phyloP scores from a whole-genome alignment of 2,888 invertebrate species.

The Morinoia aosen region DNA sequence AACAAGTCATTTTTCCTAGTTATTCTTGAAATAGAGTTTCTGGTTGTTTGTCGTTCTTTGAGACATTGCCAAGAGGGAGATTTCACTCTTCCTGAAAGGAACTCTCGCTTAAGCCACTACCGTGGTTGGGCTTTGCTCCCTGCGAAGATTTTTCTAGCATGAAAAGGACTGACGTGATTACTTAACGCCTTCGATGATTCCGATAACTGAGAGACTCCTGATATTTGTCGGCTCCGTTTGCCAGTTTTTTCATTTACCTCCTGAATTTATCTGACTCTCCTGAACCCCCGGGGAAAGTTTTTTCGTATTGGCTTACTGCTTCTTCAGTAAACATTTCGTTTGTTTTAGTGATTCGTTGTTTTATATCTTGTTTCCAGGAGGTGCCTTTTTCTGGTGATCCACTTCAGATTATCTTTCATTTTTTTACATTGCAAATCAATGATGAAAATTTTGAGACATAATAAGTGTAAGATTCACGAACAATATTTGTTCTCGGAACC shows the following conservation, averaged over 20 bases:
- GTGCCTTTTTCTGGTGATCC: background rate
- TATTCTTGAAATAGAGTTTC: no score
- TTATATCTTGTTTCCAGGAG: background rate
- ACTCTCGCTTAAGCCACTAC: no score
- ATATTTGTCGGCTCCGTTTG: no score
- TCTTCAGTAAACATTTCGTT: background rate
- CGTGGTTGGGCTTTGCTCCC: no score
- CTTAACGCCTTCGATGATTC: no score
- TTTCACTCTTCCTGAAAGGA: no score
- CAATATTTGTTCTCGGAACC: background rate
- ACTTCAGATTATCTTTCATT: background rate
- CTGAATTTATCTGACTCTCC: background rate
- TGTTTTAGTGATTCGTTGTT: background rate
- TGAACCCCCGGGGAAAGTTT: background rate
- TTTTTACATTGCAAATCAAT: background rate
- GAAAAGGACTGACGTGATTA: no score
- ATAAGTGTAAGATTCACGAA: background rate
- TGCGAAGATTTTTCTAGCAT: no score
- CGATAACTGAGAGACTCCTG: no score
- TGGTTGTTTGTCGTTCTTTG: no score
- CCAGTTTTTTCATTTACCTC: background rate
- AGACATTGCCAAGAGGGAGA: no score
- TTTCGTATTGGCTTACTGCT: background rate
- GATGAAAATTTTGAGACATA: background rate
- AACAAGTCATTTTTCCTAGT: no score